Conservation (phyloP, 1,140 invertebrate species). For the Drosophila ohnishii region DNA sequence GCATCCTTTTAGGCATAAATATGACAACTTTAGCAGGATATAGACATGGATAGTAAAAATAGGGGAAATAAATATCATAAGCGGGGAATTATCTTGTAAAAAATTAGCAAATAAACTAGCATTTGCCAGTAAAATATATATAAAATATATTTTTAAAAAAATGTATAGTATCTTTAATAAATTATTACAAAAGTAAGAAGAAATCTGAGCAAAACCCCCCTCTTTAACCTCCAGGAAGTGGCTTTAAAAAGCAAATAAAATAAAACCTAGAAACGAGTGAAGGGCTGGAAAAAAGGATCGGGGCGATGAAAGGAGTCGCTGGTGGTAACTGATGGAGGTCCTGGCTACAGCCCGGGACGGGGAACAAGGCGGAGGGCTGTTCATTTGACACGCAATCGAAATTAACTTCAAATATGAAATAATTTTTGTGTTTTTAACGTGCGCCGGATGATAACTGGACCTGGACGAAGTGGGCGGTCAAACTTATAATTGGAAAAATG, state of each 20-base stretch:
- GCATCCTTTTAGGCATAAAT: too few species aligned
- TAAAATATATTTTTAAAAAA: background rate
- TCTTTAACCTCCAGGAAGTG: background rate
- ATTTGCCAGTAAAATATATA: background rate
- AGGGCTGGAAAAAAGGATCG: conserved; percentile 28
- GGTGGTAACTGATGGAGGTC: conserved; percentile 21
- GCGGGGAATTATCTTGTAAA: background rate
- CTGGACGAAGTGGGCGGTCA: conserved; percentile 32
- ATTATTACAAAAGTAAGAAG: background rate
- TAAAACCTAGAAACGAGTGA: conserved; percentile 13
- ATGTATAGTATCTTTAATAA: too few species aligned
- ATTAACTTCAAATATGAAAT: conserved; percentile 82
- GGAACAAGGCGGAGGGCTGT: background rate
- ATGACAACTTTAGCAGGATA: too few species aligned
- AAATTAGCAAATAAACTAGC: background rate
- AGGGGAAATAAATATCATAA: background rate
- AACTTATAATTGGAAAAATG: conserved; percentile 77
- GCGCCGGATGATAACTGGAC: conserved; percentile 51
- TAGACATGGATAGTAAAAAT: background rate
- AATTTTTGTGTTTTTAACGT: conserved; percentile 80
- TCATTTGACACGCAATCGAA: conserved; percentile 78
- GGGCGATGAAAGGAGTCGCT: conserved; percentile 38
- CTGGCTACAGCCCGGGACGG: background rate
- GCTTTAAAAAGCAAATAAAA: conserved; percentile 18
- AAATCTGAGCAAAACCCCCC: background rate